Percentiles rank a stretch among this genome's conserved stretches.
Conservation (phyloP, 2,888 invertebrate species). For the Barypeithes pellucidus region DNA sequence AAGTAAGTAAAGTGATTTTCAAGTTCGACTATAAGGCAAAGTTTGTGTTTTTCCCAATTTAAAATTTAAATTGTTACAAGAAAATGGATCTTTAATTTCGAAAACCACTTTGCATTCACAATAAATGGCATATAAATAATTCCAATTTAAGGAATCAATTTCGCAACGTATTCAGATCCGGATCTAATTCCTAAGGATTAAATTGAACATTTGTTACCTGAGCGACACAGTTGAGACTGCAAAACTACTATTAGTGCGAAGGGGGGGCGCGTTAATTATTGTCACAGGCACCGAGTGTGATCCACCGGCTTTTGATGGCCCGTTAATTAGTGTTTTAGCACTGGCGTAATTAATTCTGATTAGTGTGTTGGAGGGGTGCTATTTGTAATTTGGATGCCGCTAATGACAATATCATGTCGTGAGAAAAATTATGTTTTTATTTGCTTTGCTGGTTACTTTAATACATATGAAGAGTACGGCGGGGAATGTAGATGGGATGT, state of each 20-base stretch:
- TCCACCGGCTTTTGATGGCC: slow-evolving; percentile 39
- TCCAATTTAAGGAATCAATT: slow-evolving; percentile 8
- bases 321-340: slow-evolving; percentile 51
- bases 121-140: too few relatives aligned
- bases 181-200: slow-evolving; percentile 9
- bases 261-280: slow-evolving; percentile 44
- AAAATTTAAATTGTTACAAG: too few relatives aligned
- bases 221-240: slow-evolving; percentile 11
- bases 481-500: too few relatives aligned
- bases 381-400: slow-evolving; percentile 25
- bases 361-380: slow-evolving; percentile 32
- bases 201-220: slow-evolving; percentile 43
- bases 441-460: too few relatives aligned
- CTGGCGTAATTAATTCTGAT: slow-evolving; percentile 46
- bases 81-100: too few relatives aligned
- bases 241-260: slow-evolving; percentile 35
- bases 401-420: slow-evolving; percentile 15
- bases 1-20: too few relatives aligned
- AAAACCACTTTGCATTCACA: too few relatives aligned
- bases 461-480: too few relatives aligned
- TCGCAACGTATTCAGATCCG: background rate
- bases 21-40: too few relatives aligned
- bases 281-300: slow-evolving; percentile 42
- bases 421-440: background rate
- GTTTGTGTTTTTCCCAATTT: too few relatives aligned